These are phyloP conservation scores for Pectinophora gossypiella DNA, from an alignment of 1,140 invertebrate genomes.

Conservation along the genomic window DNA sequence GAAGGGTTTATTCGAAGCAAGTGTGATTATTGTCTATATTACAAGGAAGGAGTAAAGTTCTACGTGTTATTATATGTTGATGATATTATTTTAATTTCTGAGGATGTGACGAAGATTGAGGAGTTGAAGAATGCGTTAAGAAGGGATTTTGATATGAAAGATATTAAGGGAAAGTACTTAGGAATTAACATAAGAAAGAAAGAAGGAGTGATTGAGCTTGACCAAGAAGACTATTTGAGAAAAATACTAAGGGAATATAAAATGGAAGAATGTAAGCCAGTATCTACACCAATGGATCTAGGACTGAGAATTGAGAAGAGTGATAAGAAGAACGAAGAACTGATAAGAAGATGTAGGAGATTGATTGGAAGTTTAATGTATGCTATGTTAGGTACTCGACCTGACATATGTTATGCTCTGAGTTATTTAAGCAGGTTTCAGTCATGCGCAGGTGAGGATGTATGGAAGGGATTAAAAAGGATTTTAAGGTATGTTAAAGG, in stretches of 20 bases:
- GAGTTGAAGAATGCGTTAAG: background rate
- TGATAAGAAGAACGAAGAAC: too few relatives aligned
- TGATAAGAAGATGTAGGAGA: constrained; percentile 15
- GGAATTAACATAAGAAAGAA: constrained; percentile 27
- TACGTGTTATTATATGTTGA: constrained; percentile 38
- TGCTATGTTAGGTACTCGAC: constrained; percentile 27
- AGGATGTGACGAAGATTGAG: constrained; percentile 15
- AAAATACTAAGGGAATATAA: constrained; percentile 27
- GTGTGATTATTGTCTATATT: constrained; percentile 38
- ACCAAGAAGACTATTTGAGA: constrained; percentile 29
- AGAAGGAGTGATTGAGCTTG: constrained; percentile 15
- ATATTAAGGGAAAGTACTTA: constrained; percentile 14
- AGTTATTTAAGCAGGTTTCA: constrained; percentile 36
- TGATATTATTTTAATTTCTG: constrained; percentile 31
- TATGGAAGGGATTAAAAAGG: constrained; percentile 28
- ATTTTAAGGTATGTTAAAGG: constrained; percentile 39
- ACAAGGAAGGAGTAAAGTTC: constrained; percentile 12
- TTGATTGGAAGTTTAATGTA: constrained; percentile 39
- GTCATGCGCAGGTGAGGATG: constrained; percentile 17
- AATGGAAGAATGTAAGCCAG: constrained; percentile 12
- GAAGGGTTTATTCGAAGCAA: constrained; percentile 20
- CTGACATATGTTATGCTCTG: constrained; percentile 30
- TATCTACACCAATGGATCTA: constrained; percentile 1
- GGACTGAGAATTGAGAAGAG: too few relatives aligned
- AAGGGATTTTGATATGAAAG: constrained; percentile 9